phyloP scores from a whole-genome alignment of 2,797 vertebrate genomes.

The Pristis pectinata region DNA sequence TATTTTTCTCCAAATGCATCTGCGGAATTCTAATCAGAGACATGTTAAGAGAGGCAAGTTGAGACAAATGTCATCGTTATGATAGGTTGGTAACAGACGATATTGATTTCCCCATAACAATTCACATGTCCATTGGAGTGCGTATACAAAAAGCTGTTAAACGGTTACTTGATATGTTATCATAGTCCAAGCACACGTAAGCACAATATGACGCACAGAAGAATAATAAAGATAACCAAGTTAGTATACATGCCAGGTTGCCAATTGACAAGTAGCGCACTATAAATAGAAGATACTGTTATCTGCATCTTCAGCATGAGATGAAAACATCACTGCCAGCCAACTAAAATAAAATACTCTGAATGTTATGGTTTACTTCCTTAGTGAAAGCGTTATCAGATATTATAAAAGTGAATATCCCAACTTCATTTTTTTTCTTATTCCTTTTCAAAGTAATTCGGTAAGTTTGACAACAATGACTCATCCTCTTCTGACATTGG shows the following conservation, averaged over 20 bases:
- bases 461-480: not conserved
- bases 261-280: not conserved
- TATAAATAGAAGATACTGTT: slow-evolving; percentile 31
- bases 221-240: slow-evolving; percentile 35
- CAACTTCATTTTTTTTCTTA: not conserved
- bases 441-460: not conserved
- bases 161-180: not conserved
- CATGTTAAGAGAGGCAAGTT: slow-evolving; percentile 7
- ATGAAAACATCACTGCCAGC: not conserved
- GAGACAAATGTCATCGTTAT: not conserved
- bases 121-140: not conserved
- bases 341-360: not conserved
- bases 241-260: not conserved
- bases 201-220: slow-evolving; percentile 7
- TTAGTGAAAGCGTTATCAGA: not conserved
- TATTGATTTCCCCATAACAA: not conserved
- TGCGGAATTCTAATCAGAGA: not conserved
- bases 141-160: slow-evolving; percentile 6
- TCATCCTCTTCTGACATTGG: not conserved
- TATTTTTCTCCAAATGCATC: not conserved
- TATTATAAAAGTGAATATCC: not conserved
- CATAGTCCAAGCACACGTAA: not conserved
- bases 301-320: not conserved
- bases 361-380: not conserved
- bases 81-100: not conserved